Base-by-base conservation (phyloP, 2,797 vertebrate species). In the Gymnopithys bicolor region DNA sequence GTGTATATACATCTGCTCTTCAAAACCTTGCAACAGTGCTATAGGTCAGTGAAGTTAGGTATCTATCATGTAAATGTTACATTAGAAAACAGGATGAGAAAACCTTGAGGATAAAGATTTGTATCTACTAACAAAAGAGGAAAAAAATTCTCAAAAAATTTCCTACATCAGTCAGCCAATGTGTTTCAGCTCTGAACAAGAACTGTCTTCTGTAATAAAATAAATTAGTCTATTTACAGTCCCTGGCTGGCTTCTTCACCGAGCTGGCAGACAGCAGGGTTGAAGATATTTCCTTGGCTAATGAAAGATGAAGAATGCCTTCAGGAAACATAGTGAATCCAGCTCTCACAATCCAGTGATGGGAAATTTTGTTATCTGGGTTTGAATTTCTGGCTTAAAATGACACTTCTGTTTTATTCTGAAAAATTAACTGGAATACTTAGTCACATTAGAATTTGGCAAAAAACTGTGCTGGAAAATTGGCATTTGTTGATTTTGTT, bases 261-360 rank as follows among this genome's bases (percentile, higher is more conserved):
- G 25, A 18, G 30, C 19, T 95, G 75, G 75, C 78, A 85, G 68
- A 41, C 62, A 55, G 39, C 13, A 67, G 27, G 2, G 19, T 58
- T 91, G 73, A 35, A 91, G 43, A 70, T 51, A 24, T 51, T 82
- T 75, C 69, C 79, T 92, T 92, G 70, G 56, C 75, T 77, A 93
- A 56, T 39, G 64, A 83, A 93, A 92, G 70, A 80, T 80, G 81
- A 89, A 58, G 39, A 66, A 83, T 85, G 56, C 71, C 49, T 87
- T 85, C 59, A 69, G 84, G 53, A 91, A 73, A 67, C 27, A 17
- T 3, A 78, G 24, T 63, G 48, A 73, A 73, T 85, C 56, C 81
- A 83, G 10, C 24, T 56, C 19, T 85, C 51, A 41, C 51, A 35
- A 92, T 62, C 45, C 55, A 58, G 14, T 16, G 6, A 66, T 35